Base-by-base conservation (phyloP, 2,797 vertebrate genomes). In the Hephaestus fuliginosus region DNA sequence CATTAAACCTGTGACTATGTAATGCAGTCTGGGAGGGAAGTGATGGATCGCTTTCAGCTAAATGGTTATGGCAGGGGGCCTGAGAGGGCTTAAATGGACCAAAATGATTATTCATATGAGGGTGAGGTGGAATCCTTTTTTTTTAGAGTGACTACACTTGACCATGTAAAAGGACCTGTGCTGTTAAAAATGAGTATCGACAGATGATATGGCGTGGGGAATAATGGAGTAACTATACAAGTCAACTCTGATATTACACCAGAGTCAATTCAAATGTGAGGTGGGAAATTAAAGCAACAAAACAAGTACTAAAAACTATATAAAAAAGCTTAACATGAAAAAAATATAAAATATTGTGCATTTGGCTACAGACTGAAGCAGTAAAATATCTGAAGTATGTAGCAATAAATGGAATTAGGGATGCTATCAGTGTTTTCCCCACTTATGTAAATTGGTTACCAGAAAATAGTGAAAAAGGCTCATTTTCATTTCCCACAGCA, bases 1-100 rank as follows among this genome's bases (percentile, higher is more conserved):
- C 84, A 84, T 86, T 90, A 85, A 83, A 86, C 76, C 84, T 83
- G 66, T 33, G 82, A 77, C 69, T 80, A 41, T 73, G 82, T 88
- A 88, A 85, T 81, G 61, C 53, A 72, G 82, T 55, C 79, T 56
- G 78, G 74, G 41, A 80, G 81, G 60, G 48, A 25, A 68, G 66
- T 46, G 84, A 89, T 82, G 86, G 82, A 87, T 86, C 65, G 36
- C 75, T 73, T 68, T 78, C 36, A 48, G 80, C 70, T 83, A 83
- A 85, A 81, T 73, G 72, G 80, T 84, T 79, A 80, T 63, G 62
- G 76, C 65, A 73, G 28, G 48, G 20, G 53, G 78, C 49, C 62
- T 85, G 55, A 72, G 77, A 80, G 66, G 51, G 49, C 49, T 88
- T 80, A 76, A 84, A 79, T 75, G 48, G 60, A 80, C 57, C 39